A percentile compares a stretch with the other conserved stretches of the same genome.
These are phyloP conservation scores for Phylloscopus trochilus DNA, from an alignment of 2,113 vertebrate genomes.

Conservation along the genomic window DNA sequence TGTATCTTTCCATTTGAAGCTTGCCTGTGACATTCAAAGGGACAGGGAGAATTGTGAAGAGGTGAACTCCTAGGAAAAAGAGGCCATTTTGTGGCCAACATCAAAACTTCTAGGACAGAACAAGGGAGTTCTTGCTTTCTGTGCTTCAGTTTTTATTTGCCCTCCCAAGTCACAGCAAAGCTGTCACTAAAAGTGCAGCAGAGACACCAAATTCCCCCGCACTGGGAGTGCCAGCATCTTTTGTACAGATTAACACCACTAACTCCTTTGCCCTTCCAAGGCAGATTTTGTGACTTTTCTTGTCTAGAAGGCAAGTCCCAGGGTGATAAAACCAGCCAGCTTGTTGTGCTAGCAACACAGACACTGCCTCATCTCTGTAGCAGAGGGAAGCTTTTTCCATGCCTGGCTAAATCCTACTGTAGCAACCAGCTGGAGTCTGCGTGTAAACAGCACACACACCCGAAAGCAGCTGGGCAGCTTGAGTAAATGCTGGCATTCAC, in stretches of 20 bases:
- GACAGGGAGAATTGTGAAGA: background rate
- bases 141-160: background rate
- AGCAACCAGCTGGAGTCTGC: slow-evolving; percentile 20
- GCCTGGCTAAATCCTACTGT: background rate
- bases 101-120: background rate
- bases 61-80: background rate
- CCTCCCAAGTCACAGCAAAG: background rate
- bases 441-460: slow-evolving; percentile 3
- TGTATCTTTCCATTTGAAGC: background rate
- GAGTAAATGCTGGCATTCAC: background rate
- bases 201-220: background rate
- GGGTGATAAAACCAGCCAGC: background rate
- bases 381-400: background rate
- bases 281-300: background rate
- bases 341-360: background rate
- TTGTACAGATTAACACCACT: background rate
- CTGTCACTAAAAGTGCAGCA: background rate
- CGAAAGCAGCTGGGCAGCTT: background rate
- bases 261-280: background rate
- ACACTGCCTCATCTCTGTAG: background rate
- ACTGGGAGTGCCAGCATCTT: background rate
- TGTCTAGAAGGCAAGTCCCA: background rate
- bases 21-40: background rate
- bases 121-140: background rate
- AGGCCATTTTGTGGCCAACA: background rate